These are phyloP conservation scores for Brachionus rotundiformis DNA, from an alignment of 1,140 invertebrate genomes.

Conservation along the genomic window DNA sequence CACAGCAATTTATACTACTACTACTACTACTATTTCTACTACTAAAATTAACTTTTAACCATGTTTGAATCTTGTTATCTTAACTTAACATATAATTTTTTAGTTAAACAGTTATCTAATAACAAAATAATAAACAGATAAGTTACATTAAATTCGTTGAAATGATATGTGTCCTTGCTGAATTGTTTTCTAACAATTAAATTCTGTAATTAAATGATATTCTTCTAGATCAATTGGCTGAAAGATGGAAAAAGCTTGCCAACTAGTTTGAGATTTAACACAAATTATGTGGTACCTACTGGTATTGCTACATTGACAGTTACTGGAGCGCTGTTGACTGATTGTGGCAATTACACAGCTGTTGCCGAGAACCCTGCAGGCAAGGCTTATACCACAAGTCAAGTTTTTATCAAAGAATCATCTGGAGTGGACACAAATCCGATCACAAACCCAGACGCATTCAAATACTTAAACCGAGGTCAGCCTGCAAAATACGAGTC, in stretches of 20 bases:
- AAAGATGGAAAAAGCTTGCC: constrained; percentile 48
- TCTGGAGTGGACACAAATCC: constrained; percentile 10
- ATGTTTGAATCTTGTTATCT: too few relatives aligned
- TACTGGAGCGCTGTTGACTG: not conserved
- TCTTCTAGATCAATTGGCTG: constrained; percentile 44
- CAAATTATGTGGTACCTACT: constrained; percentile 46
- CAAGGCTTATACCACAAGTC: constrained; percentile 28
- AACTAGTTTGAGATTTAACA: constrained; percentile 12
- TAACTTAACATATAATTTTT: too few relatives aligned
- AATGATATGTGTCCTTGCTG: too few relatives aligned
- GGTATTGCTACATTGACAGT: not conserved
- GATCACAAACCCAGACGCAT: constrained; percentile 37
- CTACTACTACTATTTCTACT: too few relatives aligned
- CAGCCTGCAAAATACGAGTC: constrained; percentile 36
- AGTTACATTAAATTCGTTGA: too few relatives aligned
- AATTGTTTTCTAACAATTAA: too few relatives aligned
- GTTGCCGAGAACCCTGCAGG: constrained; percentile 47
- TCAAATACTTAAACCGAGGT: constrained; percentile 32
- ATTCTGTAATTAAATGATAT: too few relatives aligned
- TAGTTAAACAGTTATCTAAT: too few relatives aligned
- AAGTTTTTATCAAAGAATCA: constrained; percentile 41
- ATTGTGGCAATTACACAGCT: constrained; percentile 30
- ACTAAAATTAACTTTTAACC: too few relatives aligned
- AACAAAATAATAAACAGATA: too few relatives aligned
- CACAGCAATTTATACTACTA: too few relatives aligned